Conservation (phyloP, 2,888 invertebrate species). For the Xestia sexstrigata region DNA sequence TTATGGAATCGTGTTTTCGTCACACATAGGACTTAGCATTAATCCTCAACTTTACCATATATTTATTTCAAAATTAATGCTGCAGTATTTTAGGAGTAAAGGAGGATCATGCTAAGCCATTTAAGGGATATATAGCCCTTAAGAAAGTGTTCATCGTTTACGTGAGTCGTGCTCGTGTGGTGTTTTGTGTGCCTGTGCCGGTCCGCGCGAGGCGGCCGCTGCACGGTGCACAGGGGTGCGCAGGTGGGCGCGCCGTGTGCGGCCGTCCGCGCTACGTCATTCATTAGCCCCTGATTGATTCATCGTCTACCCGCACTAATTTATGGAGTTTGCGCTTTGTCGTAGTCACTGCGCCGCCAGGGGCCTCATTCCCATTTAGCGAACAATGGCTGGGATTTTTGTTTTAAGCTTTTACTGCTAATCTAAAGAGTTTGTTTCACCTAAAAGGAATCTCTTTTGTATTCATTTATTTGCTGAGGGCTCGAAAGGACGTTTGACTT, state of each 20-base stretch:
- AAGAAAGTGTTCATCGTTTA: conserved; percentile 37
- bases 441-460: conserved; percentile 71
- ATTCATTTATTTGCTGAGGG: conserved; percentile 72
- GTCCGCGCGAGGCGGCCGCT: not conserved
- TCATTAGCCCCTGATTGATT: conserved; percentile 88
- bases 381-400: conserved; percentile 82
- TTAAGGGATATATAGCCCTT: too few relatives aligned
- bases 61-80: too few relatives aligned
- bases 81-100: too few relatives aligned
- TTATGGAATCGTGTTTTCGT: too few relatives aligned
- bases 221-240: conserved; percentile 32
- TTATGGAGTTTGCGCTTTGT: conserved; percentile 85
- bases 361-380: conserved; percentile 73
- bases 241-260: conserved; percentile 79
- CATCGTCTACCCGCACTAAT: conserved; percentile 85
- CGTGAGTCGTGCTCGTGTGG: conserved; percentile 25
- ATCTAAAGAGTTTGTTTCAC: conserved; percentile 69
- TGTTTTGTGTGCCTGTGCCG: conserved; percentile 18
- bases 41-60: too few relatives aligned
- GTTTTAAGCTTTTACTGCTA: conserved; percentile 77
- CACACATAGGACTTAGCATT: too few relatives aligned
- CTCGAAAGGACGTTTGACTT: conserved; percentile 68
- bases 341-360: conserved; percentile 76
- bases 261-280: conserved; percentile 78
- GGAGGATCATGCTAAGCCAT: too few relatives aligned